A percentile compares a stretch with the other conserved stretches of the same genome.
phyloP scores from a whole-genome alignment of 2,888 invertebrate genomes.

The Ametastegia equiseti region DNA sequence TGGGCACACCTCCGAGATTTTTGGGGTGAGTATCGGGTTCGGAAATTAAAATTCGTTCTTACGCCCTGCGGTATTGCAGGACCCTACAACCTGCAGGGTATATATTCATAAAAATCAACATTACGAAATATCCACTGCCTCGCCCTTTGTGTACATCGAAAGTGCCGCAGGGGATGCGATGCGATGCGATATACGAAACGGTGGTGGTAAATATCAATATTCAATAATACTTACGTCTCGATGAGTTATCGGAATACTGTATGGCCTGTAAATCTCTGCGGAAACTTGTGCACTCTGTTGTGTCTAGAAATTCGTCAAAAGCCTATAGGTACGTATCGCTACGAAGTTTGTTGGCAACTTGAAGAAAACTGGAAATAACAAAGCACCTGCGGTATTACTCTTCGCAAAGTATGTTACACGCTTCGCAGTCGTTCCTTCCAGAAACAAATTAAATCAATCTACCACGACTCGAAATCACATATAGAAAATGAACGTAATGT shows the following conservation, averaged over 20 bases:
- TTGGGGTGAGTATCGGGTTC: neutral
- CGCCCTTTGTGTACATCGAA: neutral
- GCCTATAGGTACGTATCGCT: neutral
- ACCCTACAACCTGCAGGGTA: neutral
- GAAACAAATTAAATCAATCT: neutral
- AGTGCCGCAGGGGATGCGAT: neutral
- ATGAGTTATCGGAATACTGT: constrained; percentile 25
- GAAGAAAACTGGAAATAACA: neutral
- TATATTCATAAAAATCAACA: neutral
- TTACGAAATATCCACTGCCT: neutral
- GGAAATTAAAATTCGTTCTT: neutral
- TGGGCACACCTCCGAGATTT: neutral
- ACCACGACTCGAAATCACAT: too few relatives aligned
- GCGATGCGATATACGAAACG: too few relatives aligned
- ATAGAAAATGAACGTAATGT: too few relatives aligned
- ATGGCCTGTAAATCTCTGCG: neutral
- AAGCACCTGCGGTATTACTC: neutral
- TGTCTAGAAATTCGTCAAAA: neutral
- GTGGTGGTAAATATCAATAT: constrained; percentile 40
- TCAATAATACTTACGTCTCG: constrained; percentile 35
- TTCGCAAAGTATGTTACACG: neutral
- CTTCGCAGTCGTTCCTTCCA: neutral
- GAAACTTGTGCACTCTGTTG: neutral
- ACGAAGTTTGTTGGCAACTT: neutral
- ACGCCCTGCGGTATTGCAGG: neutral